Base-by-base conservation (phyloP, 2,113 vertebrate species). In the Callorhinus ursinus region DNA sequence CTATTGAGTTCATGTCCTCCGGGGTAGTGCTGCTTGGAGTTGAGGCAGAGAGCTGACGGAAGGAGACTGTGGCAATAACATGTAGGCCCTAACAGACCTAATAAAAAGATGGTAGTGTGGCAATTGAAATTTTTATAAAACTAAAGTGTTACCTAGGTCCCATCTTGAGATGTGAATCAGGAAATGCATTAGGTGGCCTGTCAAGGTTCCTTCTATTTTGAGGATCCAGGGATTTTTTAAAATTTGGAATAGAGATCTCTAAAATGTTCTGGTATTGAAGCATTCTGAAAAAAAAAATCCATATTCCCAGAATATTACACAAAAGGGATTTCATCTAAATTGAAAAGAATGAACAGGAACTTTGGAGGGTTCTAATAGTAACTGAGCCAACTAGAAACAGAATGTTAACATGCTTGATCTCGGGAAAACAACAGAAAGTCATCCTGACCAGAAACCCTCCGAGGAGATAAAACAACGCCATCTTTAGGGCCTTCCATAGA, bases 401-500 rank as follows among this genome's bases (percentile, higher is more conserved):
- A 86, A 90, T 36, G 6, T 51, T 63, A 74, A 93, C 2, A 15
- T 31, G 39, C 8, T 55, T 67, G 46, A 67, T 84, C 46, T 88
- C 93, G 11, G 46, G 87, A 88, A 28, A 85, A 95, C 3, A 93
- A 46, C 4, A 67, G 67, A 93, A 96, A 83, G n/a, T 79, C 49
- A 95, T 46, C 39, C 57, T 97, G 83, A 71, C 55, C 42, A 94
- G 87, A 96, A 92, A 94, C 15, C 77, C 22, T 84, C 81, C 82
- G 33, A 59, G 39, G 93, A 82, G 51, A 96, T n/a, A 80, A 63
- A 82, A 31, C 22, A 65, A 65, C 67, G 19, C 11, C 24, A 96
- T 81, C 2, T 18, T 65, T 4, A 63, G 22, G 49, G 55, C 12
- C 11, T 69, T 72, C 22, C 18, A 51, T 24, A 51, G 16, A 65